Evolutionary conservation across 2,888 invertebrate species (phyloP).

Genomic region (Pocota personata): DNA sequence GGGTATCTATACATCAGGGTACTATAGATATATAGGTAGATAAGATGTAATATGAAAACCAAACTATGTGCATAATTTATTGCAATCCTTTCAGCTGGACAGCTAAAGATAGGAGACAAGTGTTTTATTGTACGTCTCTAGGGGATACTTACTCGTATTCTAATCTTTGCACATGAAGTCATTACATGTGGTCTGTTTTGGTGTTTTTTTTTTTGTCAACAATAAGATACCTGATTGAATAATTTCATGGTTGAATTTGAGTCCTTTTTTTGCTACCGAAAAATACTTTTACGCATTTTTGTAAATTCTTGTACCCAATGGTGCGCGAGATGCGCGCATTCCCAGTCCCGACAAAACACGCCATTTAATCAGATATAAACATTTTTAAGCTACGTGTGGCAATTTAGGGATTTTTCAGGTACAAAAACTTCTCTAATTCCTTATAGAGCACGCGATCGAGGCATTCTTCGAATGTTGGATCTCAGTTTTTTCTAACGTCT

Average conservation of each 20-base stretch:
- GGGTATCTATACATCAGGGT: too few relatives aligned
- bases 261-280: neutral
- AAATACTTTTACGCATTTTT: constrained; percentile 31
- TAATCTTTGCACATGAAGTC: neutral
- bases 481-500: constrained; percentile 23
- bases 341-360: constrained; percentile 15
- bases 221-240: neutral
- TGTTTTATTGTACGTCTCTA: neutral
- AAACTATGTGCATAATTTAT: constrained; percentile 2
- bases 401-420: constrained; percentile 52
- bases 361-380: constrained; percentile 49
- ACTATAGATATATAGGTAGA: too few relatives aligned
- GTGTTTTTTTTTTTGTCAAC: neutral
- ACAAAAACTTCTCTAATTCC: constrained; percentile 59
- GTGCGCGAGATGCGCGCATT: constrained; percentile 14
- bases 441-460: constrained; percentile 62
- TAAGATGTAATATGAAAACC: constrained; percentile 7
- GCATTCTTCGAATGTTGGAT: constrained; percentile 59
- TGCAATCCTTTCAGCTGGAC: constrained; percentile 26
- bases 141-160: neutral
- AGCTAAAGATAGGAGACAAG: neutral
- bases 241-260: constrained; percentile 24
- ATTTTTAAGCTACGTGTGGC: constrained; percentile 66
- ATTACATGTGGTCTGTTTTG: neutral
- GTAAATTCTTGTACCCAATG: neutral